Conservation (phyloP, 2,797 vertebrate genomes). For the Mormyrops boulengeri region DNA sequence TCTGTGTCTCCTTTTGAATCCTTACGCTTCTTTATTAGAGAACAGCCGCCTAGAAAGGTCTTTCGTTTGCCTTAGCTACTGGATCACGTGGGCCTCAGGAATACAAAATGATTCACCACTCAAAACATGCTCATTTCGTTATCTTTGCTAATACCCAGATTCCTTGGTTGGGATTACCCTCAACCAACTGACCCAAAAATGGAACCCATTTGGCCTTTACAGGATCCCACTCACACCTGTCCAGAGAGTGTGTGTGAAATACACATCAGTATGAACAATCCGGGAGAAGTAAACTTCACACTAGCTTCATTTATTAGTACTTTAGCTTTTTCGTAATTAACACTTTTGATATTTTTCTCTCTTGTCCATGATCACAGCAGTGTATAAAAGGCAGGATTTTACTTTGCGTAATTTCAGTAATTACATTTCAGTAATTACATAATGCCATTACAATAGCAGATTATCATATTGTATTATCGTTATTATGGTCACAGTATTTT, state of each 20-base stretch:
- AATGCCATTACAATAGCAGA: neutral
- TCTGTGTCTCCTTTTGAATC: conserved; percentile 51
- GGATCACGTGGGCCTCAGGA: conserved; percentile 58
- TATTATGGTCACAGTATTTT: neutral
- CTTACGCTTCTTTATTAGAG: conserved; percentile 69
- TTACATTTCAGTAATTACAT: neutral
- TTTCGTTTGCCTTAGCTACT: conserved; percentile 48
- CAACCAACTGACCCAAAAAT: neutral
- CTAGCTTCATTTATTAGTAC: neutral
- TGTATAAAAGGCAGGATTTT: neutral
- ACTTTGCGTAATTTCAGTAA: neutral
- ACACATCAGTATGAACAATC: neutral
- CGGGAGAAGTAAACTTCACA: neutral
- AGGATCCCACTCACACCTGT: neutral
- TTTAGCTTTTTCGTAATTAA: neutral
- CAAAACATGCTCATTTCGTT: neutral
- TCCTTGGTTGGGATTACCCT: neutral
- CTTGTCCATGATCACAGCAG: neutral
- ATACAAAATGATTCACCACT: conserved; percentile 37
- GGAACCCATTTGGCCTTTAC: neutral
- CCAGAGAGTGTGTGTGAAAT: neutral
- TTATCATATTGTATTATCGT: neutral
- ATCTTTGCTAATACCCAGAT: neutral
- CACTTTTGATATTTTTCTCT: neutral
- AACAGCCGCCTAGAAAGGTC: conserved; percentile 23